phyloP scores from a whole-genome alignment of 53 echinoderm and acorn worm genomes.

The Actinopyga echinites region DNA sequence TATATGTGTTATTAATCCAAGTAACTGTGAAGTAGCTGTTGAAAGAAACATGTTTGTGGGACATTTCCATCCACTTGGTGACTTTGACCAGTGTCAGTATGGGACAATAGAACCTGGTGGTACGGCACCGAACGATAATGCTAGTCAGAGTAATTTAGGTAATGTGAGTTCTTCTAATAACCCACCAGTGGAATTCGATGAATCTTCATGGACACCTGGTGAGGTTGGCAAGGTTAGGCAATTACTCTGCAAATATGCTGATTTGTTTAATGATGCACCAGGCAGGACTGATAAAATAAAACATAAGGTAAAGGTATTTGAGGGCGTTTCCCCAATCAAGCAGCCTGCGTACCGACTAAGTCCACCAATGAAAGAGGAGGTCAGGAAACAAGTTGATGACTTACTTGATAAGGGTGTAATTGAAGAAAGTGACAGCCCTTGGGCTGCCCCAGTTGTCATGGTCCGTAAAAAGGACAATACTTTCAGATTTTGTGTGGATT shows the following conservation, averaged over 20 bases:
- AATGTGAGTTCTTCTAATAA: neutral
- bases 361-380: slow-evolving; percentile 18
- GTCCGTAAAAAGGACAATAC: slow-evolving; percentile 42
- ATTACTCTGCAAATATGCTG: neutral
- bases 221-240: neutral
- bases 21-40: neutral
- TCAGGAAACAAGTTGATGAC: slow-evolving; percentile 38
- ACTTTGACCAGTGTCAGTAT: neutral
- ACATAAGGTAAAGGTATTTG: neutral
- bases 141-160: neutral
- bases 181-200: neutral
- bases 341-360: slow-evolving; percentile 26
- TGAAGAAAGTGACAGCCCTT: slow-evolving; percentile 50
- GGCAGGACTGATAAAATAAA: neutral
- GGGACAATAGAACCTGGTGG: neutral
- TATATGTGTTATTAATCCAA: neutral
- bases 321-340: neutral
- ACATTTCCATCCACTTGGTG: neutral
- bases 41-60: neutral
- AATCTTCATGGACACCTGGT: neutral
- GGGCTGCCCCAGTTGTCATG: slow-evolving; percentile 47
- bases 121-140: neutral
- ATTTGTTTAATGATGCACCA: neutral
- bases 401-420: slow-evolving; percentile 7
- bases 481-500: slow-evolving; percentile 44